These are phyloP conservation scores for Pentalonia nigronervosa DNA, from an alignment of 1,140 invertebrate genomes.

Conservation along the genomic window DNA sequence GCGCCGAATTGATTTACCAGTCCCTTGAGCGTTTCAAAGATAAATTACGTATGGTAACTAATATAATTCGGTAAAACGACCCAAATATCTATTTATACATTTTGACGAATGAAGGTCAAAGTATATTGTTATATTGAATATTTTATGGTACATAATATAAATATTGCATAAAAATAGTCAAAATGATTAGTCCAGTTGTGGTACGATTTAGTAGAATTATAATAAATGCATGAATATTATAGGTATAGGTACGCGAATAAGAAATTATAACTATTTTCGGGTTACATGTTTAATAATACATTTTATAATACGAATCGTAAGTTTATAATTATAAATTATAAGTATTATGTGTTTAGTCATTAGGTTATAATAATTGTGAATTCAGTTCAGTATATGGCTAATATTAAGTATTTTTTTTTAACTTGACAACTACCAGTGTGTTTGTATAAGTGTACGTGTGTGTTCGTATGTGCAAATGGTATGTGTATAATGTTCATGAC, in stretches of 20 bases:
- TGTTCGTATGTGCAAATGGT: not conserved
- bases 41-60: not conserved
- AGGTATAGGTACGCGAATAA: too few relatives aligned
- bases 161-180: not conserved
- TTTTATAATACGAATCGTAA: not conserved
- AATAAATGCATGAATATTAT: not conserved
- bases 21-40: constrained; percentile 4
- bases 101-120: not conserved
- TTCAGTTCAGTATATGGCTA: constrained; percentile 19
- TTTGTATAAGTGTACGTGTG: not conserved
- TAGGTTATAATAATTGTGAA: not conserved
- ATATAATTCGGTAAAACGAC: constrained; percentile 8
- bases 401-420: constrained; percentile 30
- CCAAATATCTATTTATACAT: not conserved
- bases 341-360: not conserved
- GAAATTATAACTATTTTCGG: not conserved
- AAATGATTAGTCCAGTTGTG: not conserved
- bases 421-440: not conserved
- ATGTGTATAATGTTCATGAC: constrained; percentile 49
- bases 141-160: not conserved
- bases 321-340: not conserved
- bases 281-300: not conserved
- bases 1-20: constrained; percentile 32
- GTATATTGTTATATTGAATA: not conserved
- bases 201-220: not conserved